A percentile compares a stretch with the other conserved stretches of the same genome.
These are phyloP conservation scores for Drosophila helvetica DNA, from an alignment of 2,888 invertebrate genomes.

Conservation along the genomic window DNA sequence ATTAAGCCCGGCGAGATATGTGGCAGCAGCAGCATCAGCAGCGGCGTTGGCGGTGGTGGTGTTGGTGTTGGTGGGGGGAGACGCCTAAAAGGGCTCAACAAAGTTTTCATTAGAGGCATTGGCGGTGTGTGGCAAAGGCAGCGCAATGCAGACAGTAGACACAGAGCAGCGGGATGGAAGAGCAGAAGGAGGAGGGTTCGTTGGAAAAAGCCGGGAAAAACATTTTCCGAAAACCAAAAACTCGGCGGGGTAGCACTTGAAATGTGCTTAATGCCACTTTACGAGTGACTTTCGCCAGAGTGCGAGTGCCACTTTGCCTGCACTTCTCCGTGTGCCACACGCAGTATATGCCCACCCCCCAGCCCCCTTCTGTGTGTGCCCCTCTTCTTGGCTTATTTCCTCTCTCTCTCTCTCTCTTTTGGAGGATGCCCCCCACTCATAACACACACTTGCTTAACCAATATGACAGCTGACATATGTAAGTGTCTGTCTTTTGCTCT, in stretches of 20 bases:
- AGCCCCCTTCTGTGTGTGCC: slow-evolving; percentile 5
- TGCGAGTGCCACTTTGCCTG: slow-evolving; percentile 76
- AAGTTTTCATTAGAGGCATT: slow-evolving; percentile 74
- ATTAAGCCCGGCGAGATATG: slow-evolving; percentile 52
- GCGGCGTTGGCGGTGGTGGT: slow-evolving; percentile 25
- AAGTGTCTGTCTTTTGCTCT: slow-evolving; percentile 54
- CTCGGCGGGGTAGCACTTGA: slow-evolving; percentile 64
- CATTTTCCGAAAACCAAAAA: slow-evolving; percentile 66
- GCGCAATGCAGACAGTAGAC: slow-evolving; percentile 36
- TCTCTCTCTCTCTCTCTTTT: not conserved
- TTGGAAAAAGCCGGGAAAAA: slow-evolving; percentile 56
- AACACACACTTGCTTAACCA: slow-evolving; percentile 53
- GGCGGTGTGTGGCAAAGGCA: slow-evolving; percentile 51
- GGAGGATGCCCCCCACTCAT: slow-evolving; percentile 5
- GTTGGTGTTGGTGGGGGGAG: slow-evolving; percentile 50
- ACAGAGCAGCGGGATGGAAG: not conserved
- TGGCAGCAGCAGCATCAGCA: slow-evolving; percentile 18
- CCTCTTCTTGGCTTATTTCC: not conserved
- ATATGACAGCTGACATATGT: slow-evolving; percentile 80
- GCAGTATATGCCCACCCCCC: not conserved
- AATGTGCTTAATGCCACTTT: slow-evolving; percentile 80
- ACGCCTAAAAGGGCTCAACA: slow-evolving; percentile 72
- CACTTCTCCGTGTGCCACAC: slow-evolving; percentile 45
- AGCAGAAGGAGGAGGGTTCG: slow-evolving; percentile 2
- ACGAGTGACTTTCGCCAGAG: slow-evolving; percentile 76